phyloP scores from a whole-genome alignment of 2,797 vertebrate genomes.

The Champsocephalus gunnari region DNA sequence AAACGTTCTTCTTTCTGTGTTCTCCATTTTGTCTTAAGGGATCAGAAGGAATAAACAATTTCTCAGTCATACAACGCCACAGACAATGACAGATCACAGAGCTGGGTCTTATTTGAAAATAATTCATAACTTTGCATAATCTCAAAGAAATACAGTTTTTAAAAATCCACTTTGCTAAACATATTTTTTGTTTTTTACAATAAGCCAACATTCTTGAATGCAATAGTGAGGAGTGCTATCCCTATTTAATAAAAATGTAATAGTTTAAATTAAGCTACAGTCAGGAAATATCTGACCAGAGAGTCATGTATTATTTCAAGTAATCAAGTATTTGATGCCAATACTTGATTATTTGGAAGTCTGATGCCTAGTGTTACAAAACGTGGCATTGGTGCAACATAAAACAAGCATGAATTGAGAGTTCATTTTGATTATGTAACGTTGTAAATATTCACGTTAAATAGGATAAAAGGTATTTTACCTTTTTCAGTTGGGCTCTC shows the following conservation, averaged over 20 bases:
- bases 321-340: not conserved
- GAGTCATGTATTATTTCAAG: not conserved
- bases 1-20: constrained; percentile 43
- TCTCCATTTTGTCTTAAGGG: constrained; percentile 47
- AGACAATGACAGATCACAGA: not conserved
- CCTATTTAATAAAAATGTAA: not conserved
- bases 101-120: not conserved
- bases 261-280: not conserved
- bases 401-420: not conserved
- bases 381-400: not conserved
- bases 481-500: constrained; percentile 8
- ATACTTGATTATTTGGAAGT: not conserved
- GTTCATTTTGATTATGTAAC: not conserved
- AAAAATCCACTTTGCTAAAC: not conserved
- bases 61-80: not conserved
- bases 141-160: not conserved
- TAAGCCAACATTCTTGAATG: not conserved
- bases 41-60: not conserved
- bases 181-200: not conserved
- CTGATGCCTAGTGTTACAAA: not conserved
- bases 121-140: too few relatives aligned
- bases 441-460: not conserved
- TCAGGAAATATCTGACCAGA: not conserved
- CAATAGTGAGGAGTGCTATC: not conserved
- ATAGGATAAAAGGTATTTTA: not conserved